These are phyloP conservation scores for Tetramorium simillimum DNA, from an alignment of 1,140 invertebrate genomes.

Conservation along the genomic window DNA sequence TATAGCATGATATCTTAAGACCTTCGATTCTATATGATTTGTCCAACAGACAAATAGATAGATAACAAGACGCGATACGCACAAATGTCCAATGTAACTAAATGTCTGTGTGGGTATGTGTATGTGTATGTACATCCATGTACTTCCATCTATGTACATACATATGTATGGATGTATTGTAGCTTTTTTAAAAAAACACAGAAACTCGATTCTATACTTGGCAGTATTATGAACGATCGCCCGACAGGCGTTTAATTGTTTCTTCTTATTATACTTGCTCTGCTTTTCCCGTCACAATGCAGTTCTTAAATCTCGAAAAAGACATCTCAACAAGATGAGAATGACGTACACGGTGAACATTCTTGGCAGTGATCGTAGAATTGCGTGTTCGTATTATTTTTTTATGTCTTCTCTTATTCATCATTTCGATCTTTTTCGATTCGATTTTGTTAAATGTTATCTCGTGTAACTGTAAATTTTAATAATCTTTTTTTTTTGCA, in stretches of 20 bases:
- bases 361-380: conserved; percentile 84
- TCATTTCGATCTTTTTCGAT: conserved; percentile 23
- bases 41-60: neutral
- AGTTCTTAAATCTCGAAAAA: conserved; percentile 59
- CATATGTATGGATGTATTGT: conserved; percentile 73
- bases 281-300: conserved; percentile 39
- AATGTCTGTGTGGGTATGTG: neutral
- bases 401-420: conserved; percentile 57
- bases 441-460: conserved; percentile 5
- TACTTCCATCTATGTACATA: neutral
- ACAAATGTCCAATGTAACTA: conserved; percentile 23
- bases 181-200: conserved; percentile 75
- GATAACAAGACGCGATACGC: neutral
- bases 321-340: conserved; percentile 76
- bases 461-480: conserved; percentile 3
- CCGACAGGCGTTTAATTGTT: conserved; percentile 62
- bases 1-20: neutral
- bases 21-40: neutral
- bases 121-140: neutral
- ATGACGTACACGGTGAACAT: conserved; percentile 80
- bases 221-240: conserved; percentile 84
- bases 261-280: conserved; percentile 50
- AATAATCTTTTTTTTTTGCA: conserved; percentile 7
- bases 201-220: conserved; percentile 80
- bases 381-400: conserved; percentile 75